Percentiles rank a stretch among this genome's conserved stretches.
Conservation (phyloP, 2,113 vertebrate genomes). For the Gallinago paraguaiae region DNA sequence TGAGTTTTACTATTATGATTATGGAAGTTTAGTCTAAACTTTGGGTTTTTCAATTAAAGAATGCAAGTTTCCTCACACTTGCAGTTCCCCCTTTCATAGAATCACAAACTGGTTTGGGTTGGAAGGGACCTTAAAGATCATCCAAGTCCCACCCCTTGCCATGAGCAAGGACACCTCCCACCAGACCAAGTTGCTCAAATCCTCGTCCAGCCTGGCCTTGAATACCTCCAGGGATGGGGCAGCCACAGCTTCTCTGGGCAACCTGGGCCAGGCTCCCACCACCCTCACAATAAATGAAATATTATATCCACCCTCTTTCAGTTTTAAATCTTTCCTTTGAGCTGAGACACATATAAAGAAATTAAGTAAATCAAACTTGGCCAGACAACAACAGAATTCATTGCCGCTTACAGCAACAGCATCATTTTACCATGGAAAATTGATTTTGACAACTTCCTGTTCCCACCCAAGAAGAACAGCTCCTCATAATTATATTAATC, state of each 20-base stretch:
- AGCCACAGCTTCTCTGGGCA: neutral
- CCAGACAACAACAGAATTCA: neutral
- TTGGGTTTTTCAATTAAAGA: neutral
- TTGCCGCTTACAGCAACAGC: neutral
- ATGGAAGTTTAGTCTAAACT: neutral
- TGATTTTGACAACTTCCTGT: neutral
- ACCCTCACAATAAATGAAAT: neutral
- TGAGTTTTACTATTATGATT: neutral
- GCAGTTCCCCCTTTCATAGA: neutral
- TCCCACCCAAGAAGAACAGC: neutral
- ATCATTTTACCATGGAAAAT: neutral
- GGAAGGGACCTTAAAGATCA: neutral
- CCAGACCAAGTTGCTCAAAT: neutral
- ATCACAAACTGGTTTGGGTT: neutral
- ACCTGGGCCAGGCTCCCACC: neutral
- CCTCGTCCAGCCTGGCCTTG: neutral
- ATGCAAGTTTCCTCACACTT: neutral
- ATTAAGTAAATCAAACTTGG: neutral
- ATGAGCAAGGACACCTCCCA: too few relatives aligned
- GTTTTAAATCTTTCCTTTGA: neutral
- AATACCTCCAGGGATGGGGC: neutral
- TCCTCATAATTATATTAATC: neutral
- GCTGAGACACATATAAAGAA: neutral
- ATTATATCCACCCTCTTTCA: neutral
- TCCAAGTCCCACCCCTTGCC: neutral